Evolutionary conservation across 2,113 vertebrate species (phyloP).

Genomic region (Prionailurus bengalensis): DNA sequence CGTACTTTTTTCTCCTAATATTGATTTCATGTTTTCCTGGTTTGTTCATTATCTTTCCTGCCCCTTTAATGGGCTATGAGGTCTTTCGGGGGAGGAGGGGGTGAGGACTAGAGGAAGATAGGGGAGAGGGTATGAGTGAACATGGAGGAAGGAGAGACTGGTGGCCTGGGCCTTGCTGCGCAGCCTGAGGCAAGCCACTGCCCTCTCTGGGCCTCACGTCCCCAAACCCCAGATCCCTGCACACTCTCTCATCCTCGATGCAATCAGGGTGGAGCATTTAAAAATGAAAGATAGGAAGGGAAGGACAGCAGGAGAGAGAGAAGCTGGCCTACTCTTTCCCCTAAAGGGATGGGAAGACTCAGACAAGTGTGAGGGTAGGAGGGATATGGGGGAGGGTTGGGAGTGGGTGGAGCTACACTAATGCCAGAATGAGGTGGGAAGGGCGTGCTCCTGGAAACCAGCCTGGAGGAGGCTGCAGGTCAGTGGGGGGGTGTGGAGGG

Average conservation of each 20-base stretch:
- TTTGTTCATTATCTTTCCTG: conserved; percentile 86
- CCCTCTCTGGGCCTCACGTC: conserved; percentile 40
- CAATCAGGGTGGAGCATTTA: neutral
- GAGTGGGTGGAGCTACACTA: rapidly evolving
- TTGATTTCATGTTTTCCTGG: conserved; percentile 87
- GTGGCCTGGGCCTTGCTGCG: neutral
- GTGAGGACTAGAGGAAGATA: neutral
- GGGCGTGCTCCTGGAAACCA: neutral
- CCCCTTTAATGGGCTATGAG: conserved; percentile 82
- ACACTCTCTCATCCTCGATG: neutral
- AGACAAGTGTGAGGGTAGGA: neutral
- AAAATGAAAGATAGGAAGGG: neutral
- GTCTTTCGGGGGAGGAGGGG: neutral
- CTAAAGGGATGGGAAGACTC: neutral
- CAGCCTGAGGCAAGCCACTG: neutral
- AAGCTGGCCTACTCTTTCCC: neutral
- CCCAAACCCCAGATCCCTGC: neutral
- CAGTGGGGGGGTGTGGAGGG: too few species aligned
- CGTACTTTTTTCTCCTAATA: conserved; percentile 80
- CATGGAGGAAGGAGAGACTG: neutral
- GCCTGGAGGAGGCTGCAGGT: neutral
- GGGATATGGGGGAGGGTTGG: too few species aligned
- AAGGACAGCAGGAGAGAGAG: neutral
- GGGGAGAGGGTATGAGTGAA: neutral
- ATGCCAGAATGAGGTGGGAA: neutral